Base-by-base conservation (phyloP, 2,888 invertebrate species). In the Acleris cristana region DNA sequence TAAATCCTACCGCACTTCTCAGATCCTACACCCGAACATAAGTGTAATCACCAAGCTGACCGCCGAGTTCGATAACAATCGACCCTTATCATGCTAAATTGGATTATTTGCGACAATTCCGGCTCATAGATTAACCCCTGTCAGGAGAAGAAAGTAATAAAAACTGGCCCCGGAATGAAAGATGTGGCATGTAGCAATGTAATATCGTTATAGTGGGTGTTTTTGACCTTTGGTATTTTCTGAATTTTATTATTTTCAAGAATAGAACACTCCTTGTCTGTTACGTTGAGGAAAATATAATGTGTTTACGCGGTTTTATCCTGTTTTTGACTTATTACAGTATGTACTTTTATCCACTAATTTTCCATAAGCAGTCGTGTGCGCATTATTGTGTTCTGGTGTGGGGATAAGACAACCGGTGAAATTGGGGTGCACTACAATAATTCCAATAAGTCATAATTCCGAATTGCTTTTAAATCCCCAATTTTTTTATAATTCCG, bases 91-190 rank as follows among this genome's bases (percentile, higher is more conserved):
- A 69, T n/a, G 49, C 30, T 16, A 59, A 69, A 69, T 62, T 69
- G 70, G 58, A 65, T 69, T 65, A 64, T 66, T 63, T 65, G 66
- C 65, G 71, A 70, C 69, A 72, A 69, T 65, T 66, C 62, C 44
- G 51, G 59, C 64, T 53, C 51, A 58, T 64, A 69, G 65, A 69
- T 70, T 73, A 69, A 68, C 71, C 71, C 62, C 51, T 64, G 65
- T 65, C 69, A 59, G 5, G 54, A 21, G 16, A 60, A 51, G 54
- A 58, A 62, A 64, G 71, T 59, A 72, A 72, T 70, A 69, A 71
- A 65, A 71, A 68, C 16, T 18, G 23, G 48, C 54, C 56, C 30
- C 30, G 23, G 23, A 26, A 19, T 53, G 26, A 21, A 23, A 30
- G 54, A 58, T 51, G 51, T 26, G 23, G 26, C 51, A 7, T 44